Evolutionary conservation across 1,140 invertebrate genomes (phyloP).

Genomic region (Heterodera carotae): DNA sequence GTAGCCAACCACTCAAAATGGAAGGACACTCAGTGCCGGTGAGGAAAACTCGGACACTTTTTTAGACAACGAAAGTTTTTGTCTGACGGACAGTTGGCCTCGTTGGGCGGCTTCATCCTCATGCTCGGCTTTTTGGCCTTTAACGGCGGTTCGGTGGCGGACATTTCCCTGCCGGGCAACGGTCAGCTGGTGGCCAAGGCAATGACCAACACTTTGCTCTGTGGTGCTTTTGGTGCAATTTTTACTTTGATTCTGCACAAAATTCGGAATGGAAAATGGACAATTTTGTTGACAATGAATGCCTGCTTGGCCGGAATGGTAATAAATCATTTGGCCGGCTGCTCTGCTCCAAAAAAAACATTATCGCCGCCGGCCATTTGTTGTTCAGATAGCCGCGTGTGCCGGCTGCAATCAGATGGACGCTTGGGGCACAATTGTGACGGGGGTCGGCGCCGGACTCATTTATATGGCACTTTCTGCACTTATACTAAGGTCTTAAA

Average conservation of each 20-base stretch:
- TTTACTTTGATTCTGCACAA: conserved; percentile 65
- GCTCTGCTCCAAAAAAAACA: too few relatives aligned
- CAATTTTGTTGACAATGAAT: conserved; percentile 70
- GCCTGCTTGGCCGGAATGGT: conserved; percentile 70
- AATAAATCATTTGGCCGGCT: too few relatives aligned
- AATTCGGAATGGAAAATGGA: conserved; percentile 67
- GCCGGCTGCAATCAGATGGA: conserved; percentile 67
- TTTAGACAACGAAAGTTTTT: too few relatives aligned
- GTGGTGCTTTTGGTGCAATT: conserved; percentile 68
- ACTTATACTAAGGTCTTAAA: conserved; percentile 65
- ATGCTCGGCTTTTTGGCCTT: conserved; percentile 72
- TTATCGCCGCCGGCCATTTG: too few relatives aligned
- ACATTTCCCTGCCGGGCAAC: conserved; percentile 60
- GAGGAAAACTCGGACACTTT: conserved; percentile 35
- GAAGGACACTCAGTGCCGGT: conserved; percentile 70
- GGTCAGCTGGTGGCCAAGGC: conserved; percentile 47
- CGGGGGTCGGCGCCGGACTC: conserved; percentile 67
- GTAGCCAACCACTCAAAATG: conserved; percentile 55
- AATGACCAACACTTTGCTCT: conserved; percentile 70
- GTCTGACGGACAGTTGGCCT: conserved; percentile 66
- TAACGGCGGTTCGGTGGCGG: conserved; percentile 70
- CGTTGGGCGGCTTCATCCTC: conserved; percentile 71
- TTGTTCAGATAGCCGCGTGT: conserved; percentile 66
- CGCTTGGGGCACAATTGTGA: conserved; percentile 66
- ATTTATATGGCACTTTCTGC: conserved; percentile 66